Conservation (phyloP, 2,113 vertebrate species). For the Gallinago undulata region DNA sequence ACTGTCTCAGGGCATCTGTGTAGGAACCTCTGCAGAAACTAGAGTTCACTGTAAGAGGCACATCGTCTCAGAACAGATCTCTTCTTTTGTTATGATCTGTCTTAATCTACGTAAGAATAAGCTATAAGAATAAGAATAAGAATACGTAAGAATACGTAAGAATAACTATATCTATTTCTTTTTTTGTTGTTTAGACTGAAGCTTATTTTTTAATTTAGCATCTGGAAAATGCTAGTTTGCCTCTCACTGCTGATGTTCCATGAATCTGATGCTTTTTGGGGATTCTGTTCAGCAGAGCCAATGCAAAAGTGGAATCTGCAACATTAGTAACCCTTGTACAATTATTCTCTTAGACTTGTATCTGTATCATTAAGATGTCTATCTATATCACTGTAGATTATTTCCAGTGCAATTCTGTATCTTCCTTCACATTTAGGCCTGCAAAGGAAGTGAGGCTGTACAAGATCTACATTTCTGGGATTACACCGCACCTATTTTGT, state of each 20-base stretch:
- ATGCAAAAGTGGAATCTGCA: not conserved
- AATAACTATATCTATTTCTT: not conserved
- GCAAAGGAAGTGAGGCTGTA: not conserved
- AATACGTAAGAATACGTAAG: not conserved
- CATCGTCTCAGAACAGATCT: not conserved
- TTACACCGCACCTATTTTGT: not conserved
- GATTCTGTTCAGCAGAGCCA: not conserved
- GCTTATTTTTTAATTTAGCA: not conserved
- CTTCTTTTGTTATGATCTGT: not conserved
- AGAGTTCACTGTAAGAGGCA: not conserved
- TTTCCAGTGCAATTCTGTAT: not conserved
- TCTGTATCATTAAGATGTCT: not conserved
- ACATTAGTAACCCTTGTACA: not conserved
- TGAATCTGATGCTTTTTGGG: not conserved
- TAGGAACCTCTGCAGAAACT: conserved; percentile 15
- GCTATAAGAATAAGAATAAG: too few species aligned
- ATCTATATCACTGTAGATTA: not conserved
- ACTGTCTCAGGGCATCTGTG: not conserved
- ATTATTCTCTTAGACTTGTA: not conserved
- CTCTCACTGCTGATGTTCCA: not conserved
- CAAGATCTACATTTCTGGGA: not conserved
- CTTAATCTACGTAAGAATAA: not conserved
- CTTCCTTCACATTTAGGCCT: not conserved
- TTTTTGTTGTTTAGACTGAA: not conserved
- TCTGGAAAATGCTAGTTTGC: not conserved